These are phyloP conservation scores for Melieria crassipennis DNA, from an alignment of 2,888 invertebrate genomes.

Conservation along the genomic window DNA sequence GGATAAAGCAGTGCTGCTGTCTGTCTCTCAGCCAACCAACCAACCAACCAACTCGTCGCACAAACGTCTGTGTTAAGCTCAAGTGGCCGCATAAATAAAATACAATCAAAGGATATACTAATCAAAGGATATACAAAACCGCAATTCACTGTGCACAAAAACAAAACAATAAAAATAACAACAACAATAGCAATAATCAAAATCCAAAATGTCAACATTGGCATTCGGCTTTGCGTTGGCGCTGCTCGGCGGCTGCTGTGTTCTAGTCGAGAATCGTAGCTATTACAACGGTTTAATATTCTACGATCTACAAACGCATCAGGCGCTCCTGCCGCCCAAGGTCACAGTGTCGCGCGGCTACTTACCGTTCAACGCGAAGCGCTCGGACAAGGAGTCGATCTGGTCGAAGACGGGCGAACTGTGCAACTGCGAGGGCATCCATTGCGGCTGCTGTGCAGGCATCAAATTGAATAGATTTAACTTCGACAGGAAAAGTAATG, in stretches of 20 bases:
- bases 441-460: conserved; percentile 81
- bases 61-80: too few relatives aligned
- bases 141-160: conserved; percentile 16
- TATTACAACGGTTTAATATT: conserved; percentile 60
- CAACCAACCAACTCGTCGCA: too few relatives aligned
- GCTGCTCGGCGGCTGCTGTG: conserved; percentile 14
- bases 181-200: conserved; percentile 11
- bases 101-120: too few relatives aligned
- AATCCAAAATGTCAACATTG: neutral
- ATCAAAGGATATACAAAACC: conserved; percentile 14
- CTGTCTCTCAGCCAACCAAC: too few relatives aligned
- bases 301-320: conserved; percentile 54
- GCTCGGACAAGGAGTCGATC: conserved; percentile 57
- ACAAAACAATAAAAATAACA: conserved; percentile 10
- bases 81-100: too few relatives aligned
- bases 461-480: conserved; percentile 74
- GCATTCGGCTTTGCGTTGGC: conserved; percentile 21
- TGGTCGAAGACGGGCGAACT: conserved; percentile 62
- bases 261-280: conserved; percentile 51
- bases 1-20: too few relatives aligned
- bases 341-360: conserved; percentile 60
- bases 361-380: conserved; percentile 51
- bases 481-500: conserved; percentile 60
- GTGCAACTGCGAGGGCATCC: conserved; percentile 69
- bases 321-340: conserved; percentile 57